Evolutionary conservation across 2,113 vertebrate genomes (phyloP), one percentile per base, ranked within the genome.

Genomic region (Aythya baeri): DNA sequence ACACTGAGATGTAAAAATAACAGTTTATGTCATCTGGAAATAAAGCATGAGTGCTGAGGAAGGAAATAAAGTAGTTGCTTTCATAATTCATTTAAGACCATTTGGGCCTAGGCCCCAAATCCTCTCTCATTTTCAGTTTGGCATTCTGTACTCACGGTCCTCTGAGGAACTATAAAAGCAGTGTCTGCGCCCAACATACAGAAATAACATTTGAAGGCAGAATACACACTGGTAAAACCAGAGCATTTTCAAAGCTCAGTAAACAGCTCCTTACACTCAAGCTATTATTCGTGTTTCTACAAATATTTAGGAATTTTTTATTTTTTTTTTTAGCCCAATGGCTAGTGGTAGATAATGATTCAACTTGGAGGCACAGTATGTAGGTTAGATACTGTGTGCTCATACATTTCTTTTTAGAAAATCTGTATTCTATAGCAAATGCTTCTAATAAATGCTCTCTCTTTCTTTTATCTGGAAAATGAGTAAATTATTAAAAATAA

Each of bases 181-280:
- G 15, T 82, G 84, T 93, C 91, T 88, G 73, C 49, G 27, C 13
- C n/a, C 89, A 85, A 77, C 21, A 25, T 44, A 84, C 14, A 83
- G 91, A 83, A 87, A 82, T 32, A 58, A 7, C 23, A 66, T 92
- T 90, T 91, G 72, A 83, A 77, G 31, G 29, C 49, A 70, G 68
- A 94, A 63, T 31, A 83, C 0, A 6, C 21, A 81, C 25, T 22
- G 27, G 21, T 65, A 89, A 87, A 90, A 89, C 31, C 41, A 76
- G 55, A 91, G 31, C 9, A 85, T 87, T 94, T 93, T 83, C 68
- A 71, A 91, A 88, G 66, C 65, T 90, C 46, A 58, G 36, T 68
- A 94, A 87, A 88, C 14, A 74, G 36, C 17, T 57, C 41, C 74
- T 81, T 78, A 61, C 8, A 41, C 6, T 73, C 55, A 86, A 85